Base-by-base conservation (phyloP, 2,888 invertebrate species). In the Chymomyza fuscimana region DNA sequence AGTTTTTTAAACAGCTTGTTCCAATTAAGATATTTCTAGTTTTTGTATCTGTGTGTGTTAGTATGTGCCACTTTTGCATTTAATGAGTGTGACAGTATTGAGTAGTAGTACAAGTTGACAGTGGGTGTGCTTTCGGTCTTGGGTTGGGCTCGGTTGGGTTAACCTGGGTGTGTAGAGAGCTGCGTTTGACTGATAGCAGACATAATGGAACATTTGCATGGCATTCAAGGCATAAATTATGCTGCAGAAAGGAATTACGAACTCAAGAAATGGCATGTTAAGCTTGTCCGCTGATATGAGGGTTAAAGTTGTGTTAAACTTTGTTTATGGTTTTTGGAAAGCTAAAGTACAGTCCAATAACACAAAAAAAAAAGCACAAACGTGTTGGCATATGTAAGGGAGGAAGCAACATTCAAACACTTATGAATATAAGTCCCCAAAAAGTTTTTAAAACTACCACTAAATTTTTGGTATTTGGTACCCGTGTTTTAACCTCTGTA, bases 51-150 rank as follows among this genome's bases (percentile, higher is more conserved):
- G 16, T 54, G 19, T 54, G 16, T 16, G 52, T 19, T 32, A 32
- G 52, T 54, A 15, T n/a, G 60, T 36, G 36, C 61, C 46, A 50
- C 16, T 46, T 62, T 50, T 62, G 62, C 62, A 58, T 63, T 67
- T 67, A 67, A 67, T 63, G 67, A 63, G 62, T 67, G 54, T 62
- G 59, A 51, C 60, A 36, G 16, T 46, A 63, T 67, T 63, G 63
- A 67, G 62, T 67, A 62, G 59, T 58, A 16, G 7, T 9, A 32
- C 32, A 5, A 32, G 54, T 60, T 51, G 60, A 29, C 50, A 50
- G 29, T 58, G 51, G 51, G 15, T 51, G 66, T 29, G 66, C 59
- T 60, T 67, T 46, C 19, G 54, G 51, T 54, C 16, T 54, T 16
- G 54, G 54, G 54, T 54, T 54, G 16, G 54, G 22, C 19, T 54